These are phyloP conservation scores for Bombylius major DNA, from an alignment of 2,888 invertebrate species.

Conservation along the genomic window DNA sequence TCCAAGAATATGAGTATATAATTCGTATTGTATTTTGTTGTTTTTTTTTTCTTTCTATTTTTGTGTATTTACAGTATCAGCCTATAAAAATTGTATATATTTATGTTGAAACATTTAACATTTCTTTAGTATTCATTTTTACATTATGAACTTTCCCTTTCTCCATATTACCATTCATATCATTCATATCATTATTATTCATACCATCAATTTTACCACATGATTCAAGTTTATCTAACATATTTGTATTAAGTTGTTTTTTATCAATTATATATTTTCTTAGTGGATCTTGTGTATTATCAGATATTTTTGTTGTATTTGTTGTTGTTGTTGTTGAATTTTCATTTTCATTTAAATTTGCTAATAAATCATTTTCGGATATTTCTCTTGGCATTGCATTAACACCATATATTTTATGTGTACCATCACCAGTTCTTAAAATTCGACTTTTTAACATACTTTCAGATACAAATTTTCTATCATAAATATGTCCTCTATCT, in stretches of 20 bases:
- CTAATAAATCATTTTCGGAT: conserved; percentile 4
- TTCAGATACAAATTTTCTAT: conserved; percentile 33
- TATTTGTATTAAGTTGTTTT: conserved; percentile 1
- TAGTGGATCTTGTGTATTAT: neutral
- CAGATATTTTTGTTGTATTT: no score
- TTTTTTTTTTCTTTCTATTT: no score
- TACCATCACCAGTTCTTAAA: conserved; percentile 51
- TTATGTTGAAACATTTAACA: neutral
- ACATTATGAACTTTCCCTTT: neutral
- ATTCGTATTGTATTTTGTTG: no score
- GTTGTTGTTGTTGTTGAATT: neutral
- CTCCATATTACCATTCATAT: neutral
- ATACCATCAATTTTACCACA: neutral
- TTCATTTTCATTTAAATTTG: conserved; percentile 10
- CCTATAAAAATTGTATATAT: neutral
- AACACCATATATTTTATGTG: conserved; percentile 40
- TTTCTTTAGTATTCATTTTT: neutral
- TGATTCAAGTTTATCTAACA: neutral
- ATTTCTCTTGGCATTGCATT: conserved; percentile 1
- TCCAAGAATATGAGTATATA: no score
- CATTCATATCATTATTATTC: neutral
- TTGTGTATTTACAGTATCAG: no score
- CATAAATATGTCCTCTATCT: conserved; percentile 39
- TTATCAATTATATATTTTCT: conserved; percentile 19
- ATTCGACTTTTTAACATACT: conserved; percentile 41